These are phyloP conservation scores for Muschampia plurimacula DNA, from an alignment of 2,888 invertebrate species.

Conservation along the genomic window DNA sequence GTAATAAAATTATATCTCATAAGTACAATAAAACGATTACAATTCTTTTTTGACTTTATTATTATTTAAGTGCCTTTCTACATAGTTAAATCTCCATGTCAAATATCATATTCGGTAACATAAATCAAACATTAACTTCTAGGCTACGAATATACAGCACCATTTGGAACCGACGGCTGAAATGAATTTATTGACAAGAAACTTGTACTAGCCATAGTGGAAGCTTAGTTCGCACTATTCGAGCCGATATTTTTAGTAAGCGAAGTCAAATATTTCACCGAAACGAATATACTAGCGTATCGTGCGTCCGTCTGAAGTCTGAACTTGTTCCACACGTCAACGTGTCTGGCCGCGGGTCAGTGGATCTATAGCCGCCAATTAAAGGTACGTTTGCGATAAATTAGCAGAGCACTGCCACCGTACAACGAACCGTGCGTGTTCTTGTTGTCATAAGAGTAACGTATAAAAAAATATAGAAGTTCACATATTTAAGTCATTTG, in stretches of 20 bases:
- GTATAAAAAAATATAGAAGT: neutral
- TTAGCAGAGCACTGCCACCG: neutral
- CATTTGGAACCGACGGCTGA: constrained; percentile 26
- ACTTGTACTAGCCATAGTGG: constrained; percentile 27
- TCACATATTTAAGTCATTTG: too few relatives aligned
- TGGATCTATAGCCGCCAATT: constrained; percentile 78
- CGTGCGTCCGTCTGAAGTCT: neutral
- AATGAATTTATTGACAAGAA: constrained; percentile 37
- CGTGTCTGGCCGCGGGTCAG: constrained; percentile 65
- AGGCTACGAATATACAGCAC: constrained; percentile 17
- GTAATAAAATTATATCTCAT: neutral
- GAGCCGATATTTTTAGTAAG: constrained; percentile 27
- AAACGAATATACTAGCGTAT: constrained; percentile 8
- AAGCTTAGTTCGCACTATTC: constrained; percentile 28
- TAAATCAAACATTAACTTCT: constrained; percentile 30
- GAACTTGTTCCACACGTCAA: constrained; percentile 64
- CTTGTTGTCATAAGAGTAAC: neutral
- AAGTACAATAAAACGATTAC: neutral
- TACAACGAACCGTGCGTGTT: neutral
- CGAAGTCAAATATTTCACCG: constrained; percentile 33
- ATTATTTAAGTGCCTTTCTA: neutral
- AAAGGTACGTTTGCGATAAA: constrained; percentile 62
- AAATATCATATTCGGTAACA: constrained; percentile 18
- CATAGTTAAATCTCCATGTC: neutral
- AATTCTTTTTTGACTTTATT: neutral